These are phyloP conservation scores for Paralichthys olivaceus DNA, from an alignment of 2,113 vertebrate genomes.

Conservation along the genomic window DNA sequence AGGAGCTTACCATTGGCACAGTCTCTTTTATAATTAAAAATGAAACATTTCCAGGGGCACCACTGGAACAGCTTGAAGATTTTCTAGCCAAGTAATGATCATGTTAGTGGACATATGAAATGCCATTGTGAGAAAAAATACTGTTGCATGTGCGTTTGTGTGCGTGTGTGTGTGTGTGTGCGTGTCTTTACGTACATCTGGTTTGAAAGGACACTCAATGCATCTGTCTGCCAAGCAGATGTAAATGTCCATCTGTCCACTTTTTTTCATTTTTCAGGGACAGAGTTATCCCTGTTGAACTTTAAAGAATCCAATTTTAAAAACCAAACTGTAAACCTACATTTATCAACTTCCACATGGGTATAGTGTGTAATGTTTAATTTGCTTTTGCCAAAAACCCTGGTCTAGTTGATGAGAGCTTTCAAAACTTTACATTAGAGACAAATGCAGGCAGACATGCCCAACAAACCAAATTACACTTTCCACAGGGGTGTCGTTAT, in stretches of 20 bases:
- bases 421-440: too few species aligned
- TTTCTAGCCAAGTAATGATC: constrained; percentile 39
- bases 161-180: background rate
- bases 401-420: too few species aligned
- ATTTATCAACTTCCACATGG: too few species aligned
- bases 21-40: constrained; percentile 64
- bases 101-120: constrained; percentile 40
- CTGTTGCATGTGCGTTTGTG: background rate
- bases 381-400: too few species aligned
- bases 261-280: background rate
- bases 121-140: background rate
- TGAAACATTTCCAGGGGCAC: constrained; percentile 47
- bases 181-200: constrained; percentile 1
- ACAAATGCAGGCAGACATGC: too few species aligned
- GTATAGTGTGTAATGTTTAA: too few species aligned
- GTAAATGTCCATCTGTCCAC: background rate
- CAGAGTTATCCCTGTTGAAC: background rate
- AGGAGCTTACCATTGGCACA: constrained; percentile 33
- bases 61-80: constrained; percentile 32
- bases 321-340: too few species aligned
- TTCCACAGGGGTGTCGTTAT: too few species aligned
- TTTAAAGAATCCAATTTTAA: too few species aligned
- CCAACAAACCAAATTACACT: too few species aligned
- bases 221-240: background rate
- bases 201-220: background rate